Conservation (phyloP, 2,888 invertebrate genomes). For the Hyalella azteca region DNA sequence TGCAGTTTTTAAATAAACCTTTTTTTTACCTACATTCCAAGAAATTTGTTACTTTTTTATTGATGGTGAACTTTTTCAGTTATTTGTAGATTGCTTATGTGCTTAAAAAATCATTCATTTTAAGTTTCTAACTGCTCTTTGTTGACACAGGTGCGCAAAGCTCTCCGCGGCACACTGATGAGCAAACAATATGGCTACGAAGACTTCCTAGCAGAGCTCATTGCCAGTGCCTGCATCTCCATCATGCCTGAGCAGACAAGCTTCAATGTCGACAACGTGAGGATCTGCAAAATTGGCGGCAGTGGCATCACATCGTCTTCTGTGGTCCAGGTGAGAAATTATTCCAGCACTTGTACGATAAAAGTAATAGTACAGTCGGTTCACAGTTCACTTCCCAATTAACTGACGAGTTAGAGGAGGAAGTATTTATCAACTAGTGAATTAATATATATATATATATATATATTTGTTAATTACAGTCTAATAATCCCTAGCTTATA, state of each 20-base stretch:
- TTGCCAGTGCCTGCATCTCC: constrained; percentile 85
- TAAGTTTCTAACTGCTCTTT: not conserved
- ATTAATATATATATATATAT: too few relatives aligned
- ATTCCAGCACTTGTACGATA: too few relatives aligned
- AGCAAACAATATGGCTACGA: constrained; percentile 98
- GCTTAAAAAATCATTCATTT: not conserved
- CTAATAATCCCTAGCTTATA: too few relatives aligned
- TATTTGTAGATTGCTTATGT: not conserved
- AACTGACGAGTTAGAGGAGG: too few relatives aligned
- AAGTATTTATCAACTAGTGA: too few relatives aligned
- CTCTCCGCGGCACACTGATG: constrained; percentile 74
- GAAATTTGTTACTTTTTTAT: not conserved
- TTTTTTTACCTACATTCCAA: not conserved
- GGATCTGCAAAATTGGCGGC: constrained; percentile 88
- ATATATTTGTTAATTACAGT: too few relatives aligned
- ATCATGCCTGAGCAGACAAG: constrained; percentile 81
- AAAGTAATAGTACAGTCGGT: too few relatives aligned
- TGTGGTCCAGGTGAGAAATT: constrained; percentile 71
- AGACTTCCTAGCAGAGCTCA: constrained; percentile 84
- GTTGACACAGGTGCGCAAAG: not conserved
- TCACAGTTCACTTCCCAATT: too few relatives aligned
- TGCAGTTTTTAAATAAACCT: not conserved
- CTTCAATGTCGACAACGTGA: constrained; percentile 97
- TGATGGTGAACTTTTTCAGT: not conserved
- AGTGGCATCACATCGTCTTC: constrained; percentile 74